Base-by-base conservation (phyloP, 2,113 vertebrate species). In the Zapus hudsonius region DNA sequence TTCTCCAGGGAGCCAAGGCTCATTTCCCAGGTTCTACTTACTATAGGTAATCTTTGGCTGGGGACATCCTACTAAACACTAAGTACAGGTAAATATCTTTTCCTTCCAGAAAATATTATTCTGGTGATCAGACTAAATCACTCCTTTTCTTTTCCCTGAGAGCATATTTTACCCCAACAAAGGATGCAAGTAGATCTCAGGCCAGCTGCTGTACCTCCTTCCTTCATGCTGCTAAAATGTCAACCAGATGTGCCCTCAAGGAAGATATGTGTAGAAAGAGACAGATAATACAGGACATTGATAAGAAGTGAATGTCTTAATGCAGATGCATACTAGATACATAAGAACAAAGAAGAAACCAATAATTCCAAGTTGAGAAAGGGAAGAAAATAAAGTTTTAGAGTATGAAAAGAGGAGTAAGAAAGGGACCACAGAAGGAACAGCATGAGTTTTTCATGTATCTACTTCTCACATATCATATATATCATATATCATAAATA, bases 241-340 rank as follows among this genome's bases (percentile, higher is more conserved):
- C 85, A 89, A 33, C 76, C 84, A 94, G 86, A 7, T 90, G 10
- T 86, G 29, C 74, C 80, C 29, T 73, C n/a, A 75, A 93, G 72
- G 44, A 92, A 82, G 59, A 40, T 16, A 91, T 42, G 55, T 88
- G 57, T 4, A 93, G 29, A 95, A 91, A 63, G 2, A 55, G 64
- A 72, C 3, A 88, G 73, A 89, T 84, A 61, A 67, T 6, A 47
- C 75, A 84, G 33, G 25, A 93, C 8, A 69, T 40, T 82, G 82
- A 52, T 13, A 40, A 52, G 36, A 23, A 85, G 7, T 55, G 75
- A 75, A 81, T 47, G 11, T 63, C 44, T 59, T 40, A 83, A 19
- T 27, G 74, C 33, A 80, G 38, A 44, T 1, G 23, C 7, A 22
- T n/a, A 81, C 42, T 59, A 84, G 84, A 42, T 69, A 11, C 69